A percentile compares a stretch with the other conserved stretches of the same genome.
Evolutionary conservation across 2,888 invertebrate species (phyloP).

Genomic region (Himalopsyche tibetana): DNA sequence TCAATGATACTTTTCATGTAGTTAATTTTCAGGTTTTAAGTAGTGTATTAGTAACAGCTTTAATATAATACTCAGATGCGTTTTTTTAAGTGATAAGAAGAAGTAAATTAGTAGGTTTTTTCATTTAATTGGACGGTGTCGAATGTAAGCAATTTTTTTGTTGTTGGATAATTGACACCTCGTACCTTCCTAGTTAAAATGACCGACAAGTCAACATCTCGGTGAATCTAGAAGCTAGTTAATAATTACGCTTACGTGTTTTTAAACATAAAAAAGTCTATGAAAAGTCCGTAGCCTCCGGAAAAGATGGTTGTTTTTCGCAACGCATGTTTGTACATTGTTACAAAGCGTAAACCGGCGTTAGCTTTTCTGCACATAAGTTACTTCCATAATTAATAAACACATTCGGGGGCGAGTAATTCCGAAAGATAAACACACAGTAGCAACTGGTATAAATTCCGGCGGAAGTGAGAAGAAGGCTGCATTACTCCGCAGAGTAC

Average conservation of each 20-base stretch:
- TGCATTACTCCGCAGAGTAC: constrained; percentile 40
- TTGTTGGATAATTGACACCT: too few species aligned
- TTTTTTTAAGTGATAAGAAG: too few species aligned
- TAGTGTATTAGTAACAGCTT: too few species aligned
- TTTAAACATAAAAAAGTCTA: not conserved
- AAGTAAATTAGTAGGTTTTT: too few species aligned
- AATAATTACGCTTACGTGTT: not conserved
- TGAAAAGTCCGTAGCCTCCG: not conserved
- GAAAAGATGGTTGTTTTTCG: not conserved
- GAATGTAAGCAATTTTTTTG: too few species aligned
- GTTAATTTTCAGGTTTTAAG: too few species aligned
- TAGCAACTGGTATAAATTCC: constrained; percentile 22
- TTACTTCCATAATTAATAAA: constrained; percentile 63
- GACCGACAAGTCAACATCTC: too few species aligned
- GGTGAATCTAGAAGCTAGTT: too few species aligned
- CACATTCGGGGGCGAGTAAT: constrained; percentile 52
- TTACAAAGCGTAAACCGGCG: not conserved
- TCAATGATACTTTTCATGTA: too few species aligned
- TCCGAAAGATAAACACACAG: constrained; percentile 60
- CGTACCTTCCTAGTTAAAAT: too few species aligned
- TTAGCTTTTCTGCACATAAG: constrained; percentile 51
- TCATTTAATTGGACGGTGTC: too few species aligned
- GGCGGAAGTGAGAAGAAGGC: constrained; percentile 50
- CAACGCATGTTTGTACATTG: not conserved
- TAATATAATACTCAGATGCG: too few species aligned